phyloP scores from a whole-genome alignment of 2,888 invertebrate species.

The Drosophila vallismaia region DNA sequence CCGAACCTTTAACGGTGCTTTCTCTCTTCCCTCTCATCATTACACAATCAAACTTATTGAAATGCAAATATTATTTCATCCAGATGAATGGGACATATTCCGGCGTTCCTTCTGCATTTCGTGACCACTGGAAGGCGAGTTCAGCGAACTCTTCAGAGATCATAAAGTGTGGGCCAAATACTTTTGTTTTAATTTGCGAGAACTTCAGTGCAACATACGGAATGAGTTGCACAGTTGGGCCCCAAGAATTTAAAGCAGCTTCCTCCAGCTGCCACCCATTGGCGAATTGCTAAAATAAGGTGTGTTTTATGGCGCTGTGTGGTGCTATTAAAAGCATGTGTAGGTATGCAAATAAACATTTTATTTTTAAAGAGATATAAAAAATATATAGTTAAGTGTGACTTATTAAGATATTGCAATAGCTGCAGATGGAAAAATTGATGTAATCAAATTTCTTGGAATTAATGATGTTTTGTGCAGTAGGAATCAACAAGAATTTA shows the following conservation, averaged over 20 bases:
- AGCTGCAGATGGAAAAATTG: too few species aligned
- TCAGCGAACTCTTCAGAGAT: conserved; percentile 55
- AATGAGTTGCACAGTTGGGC: background rate
- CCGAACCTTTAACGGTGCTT: conserved; percentile 64
- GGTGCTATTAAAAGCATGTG: background rate
- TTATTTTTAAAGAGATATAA: background rate
- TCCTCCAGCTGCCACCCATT: conserved; percentile 3
- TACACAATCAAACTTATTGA: conserved; percentile 67
- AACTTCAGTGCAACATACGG: conserved; percentile 12
- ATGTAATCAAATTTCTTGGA: too few species aligned
- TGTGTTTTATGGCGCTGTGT: background rate
- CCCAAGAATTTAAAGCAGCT: conserved; percentile 5
- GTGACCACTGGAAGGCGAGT: conserved; percentile 42
- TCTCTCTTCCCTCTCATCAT: conserved; percentile 19
- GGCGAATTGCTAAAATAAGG: background rate
- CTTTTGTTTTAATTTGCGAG: conserved; percentile 9
- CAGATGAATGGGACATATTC: conserved; percentile 4
- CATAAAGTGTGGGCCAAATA: conserved; percentile 16
- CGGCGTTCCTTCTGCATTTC: conserved; percentile 20
- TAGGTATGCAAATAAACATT: background rate
- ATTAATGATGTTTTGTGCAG: too few species aligned
- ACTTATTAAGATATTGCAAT: too few species aligned
- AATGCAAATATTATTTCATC: conserved; percentile 64
- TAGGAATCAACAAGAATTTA: too few species aligned
- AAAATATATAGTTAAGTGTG: background rate